Evolutionary conservation across 2,797 vertebrate species (phyloP).

Genomic region (Todus mexicanus): DNA sequence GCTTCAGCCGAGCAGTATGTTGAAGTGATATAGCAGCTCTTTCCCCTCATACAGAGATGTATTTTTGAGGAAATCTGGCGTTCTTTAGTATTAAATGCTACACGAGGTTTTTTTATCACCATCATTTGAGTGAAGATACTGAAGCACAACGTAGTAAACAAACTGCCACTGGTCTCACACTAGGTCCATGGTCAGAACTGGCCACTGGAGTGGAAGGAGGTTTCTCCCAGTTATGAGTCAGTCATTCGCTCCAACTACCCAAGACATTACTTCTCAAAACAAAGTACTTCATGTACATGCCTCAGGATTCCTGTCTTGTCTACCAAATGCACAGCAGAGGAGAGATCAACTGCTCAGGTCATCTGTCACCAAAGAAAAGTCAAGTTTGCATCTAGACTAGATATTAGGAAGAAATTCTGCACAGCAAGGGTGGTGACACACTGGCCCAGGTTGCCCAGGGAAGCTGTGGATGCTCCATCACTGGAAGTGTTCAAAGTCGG

Average conservation of each 20-base stretch:
- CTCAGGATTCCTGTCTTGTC: not conserved
- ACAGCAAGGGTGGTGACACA: no score
- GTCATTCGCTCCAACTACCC: not conserved
- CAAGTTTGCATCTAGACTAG: no score
- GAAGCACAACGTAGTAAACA: not conserved
- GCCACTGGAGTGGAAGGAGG: not conserved
- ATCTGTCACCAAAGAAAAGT: not conserved
- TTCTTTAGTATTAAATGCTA: not conserved
- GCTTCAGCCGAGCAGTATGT: not conserved
- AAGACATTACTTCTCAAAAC: not conserved
- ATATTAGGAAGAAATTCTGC: no score
- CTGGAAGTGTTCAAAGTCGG: no score
- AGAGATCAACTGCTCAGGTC: not conserved
- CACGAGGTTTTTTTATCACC: not conserved
- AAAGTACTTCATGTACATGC: not conserved
- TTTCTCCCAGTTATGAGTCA: not conserved
- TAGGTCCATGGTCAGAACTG: not conserved
- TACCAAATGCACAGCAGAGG: not conserved
- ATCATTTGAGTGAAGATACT: not conserved
- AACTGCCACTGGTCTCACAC: not conserved
- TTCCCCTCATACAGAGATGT: not conserved
- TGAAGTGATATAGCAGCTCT: not conserved
- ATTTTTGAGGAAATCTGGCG: not conserved
- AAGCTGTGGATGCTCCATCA: no score
- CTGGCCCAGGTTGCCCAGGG: no score